Base-by-base conservation (phyloP, 2,797 vertebrate species). In the Microchirus variegatus region DNA sequence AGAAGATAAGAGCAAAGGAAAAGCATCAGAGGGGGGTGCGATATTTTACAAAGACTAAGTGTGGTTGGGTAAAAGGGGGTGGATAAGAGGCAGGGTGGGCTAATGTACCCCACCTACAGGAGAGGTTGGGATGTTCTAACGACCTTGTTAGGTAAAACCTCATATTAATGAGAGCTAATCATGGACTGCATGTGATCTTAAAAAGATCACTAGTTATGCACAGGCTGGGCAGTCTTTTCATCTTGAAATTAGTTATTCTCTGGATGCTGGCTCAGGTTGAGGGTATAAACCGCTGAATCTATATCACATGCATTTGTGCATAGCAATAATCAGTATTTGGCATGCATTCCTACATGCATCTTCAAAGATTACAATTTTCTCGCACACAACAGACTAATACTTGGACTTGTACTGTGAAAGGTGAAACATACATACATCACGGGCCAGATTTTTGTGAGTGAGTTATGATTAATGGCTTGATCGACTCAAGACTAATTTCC, bases 31-130 rank as follows among this genome's bases (percentile, higher is more conserved):
- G 68, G 61, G 31, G 55, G 55, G 66, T 75, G 71, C 67, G 66
- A 73, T 81, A 78, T 78, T 80, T 88, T 78, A 72, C 72, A 80
- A 80, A 88, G 82, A 90, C 85, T 79, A 86, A 82, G 55, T 80
- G 60, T 73, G 66, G 64, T 35, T 75, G 75, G 65, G 76, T 77
- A 65, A 51, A 83, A 87, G 59, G 67, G 67, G 80, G 52, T 79
- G 71, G 74, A 70, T 60, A 78, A 83, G 75, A 63, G 50, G 52
- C 64, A 73, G 80, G 75, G 71, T 74, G 76, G 75, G 73, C 69
- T 84, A 89, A 88, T 81, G 83, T 87, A 85, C 59, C 68, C 66
- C 68, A 44, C 87, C 80, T 87, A 81, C 82, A 80, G 70, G 38
- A 67, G 67, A 57, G 74, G 76, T 65, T 12, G 54, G 76, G 72